Conservation (phyloP, 2,888 invertebrate species). For the Hololepta plana region DNA sequence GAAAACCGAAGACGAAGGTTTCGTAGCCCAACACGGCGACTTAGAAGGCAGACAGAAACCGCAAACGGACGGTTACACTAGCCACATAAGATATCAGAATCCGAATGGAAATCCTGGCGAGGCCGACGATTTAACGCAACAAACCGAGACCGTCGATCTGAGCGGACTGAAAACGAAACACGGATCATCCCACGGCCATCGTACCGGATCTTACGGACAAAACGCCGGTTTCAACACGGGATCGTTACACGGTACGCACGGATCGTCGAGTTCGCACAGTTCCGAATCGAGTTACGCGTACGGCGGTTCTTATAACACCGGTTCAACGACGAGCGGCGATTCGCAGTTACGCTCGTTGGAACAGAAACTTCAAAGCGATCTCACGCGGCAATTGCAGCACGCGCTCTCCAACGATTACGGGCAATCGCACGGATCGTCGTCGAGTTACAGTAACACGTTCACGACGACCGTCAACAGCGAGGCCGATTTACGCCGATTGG, state of each 20-base stretch:
- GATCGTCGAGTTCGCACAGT: conserved; percentile 5
- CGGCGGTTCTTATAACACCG: conserved; percentile 2
- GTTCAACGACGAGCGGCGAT: too few relatives aligned
- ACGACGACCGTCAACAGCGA: conserved; percentile 8
- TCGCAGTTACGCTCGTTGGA: conserved; percentile 10
- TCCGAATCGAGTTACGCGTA: conserved; percentile 5
- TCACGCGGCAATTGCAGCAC: conserved; percentile 18
- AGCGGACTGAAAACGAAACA: too few relatives aligned
- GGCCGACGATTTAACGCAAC: too few relatives aligned
- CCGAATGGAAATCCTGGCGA: too few relatives aligned
- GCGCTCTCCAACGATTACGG: too few relatives aligned
- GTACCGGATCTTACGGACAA: neutral
- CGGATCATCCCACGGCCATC: conserved; percentile 3
- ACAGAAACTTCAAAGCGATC: conserved; percentile 17
- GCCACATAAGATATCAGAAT: conserved; percentile 24
- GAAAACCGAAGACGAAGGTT: conserved; percentile 24
- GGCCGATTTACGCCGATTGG: conserved; percentile 15
- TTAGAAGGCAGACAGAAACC: conserved; percentile 20
- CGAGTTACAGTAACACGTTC: neutral
- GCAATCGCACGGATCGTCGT: conserved; percentile 2
- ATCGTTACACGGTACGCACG: neutral
- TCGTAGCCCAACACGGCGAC: conserved; percentile 23
- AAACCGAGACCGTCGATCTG: too few relatives aligned
- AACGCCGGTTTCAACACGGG: too few relatives aligned
- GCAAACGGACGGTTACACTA: conserved; percentile 21